Base-by-base conservation (phyloP, 2,797 vertebrate species). In the Sebastolobus altivelis region DNA sequence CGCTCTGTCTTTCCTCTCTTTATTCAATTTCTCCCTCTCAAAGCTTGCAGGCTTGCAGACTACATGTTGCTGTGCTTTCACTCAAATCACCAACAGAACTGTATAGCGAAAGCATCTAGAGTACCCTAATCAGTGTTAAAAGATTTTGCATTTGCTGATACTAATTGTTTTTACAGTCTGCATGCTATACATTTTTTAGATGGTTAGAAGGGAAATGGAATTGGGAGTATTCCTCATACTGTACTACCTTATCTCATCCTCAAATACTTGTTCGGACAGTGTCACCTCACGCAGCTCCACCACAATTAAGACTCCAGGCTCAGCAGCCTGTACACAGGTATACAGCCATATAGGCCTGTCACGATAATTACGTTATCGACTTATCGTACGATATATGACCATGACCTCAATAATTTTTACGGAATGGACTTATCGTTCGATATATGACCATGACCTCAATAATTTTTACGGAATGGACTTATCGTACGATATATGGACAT, bases 11-110 rank as follows among this genome's bases (percentile, higher is more conserved):
- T 40, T 49, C 40, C 59, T 74, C 46, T 58, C 69, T 75, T 43
- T 65, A 79, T 81, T 84, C 25, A 43, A 13, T 79, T 66, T 65
- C 59, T 80, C 52, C 22, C 16, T 66, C 65, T 71, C 55, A 68
- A 43, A 74, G 38, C 43, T 46, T 46, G 61, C 16, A 31, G 55
- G 29, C 43, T 29, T 14, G 33, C 54, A 40, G 54, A 20, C 55
- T 67, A 56, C 49, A 74, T 67, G 75, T 52, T 79, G 14, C 46
- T 31, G 20, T 40, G 46, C 52, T 38, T 49, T 61, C 8, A 55
- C 52, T 71, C 35, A 33, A 31, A 20, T 69, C 20, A 69, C 38
- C 33, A 52, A 63, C 59, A 52, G 6, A 55, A 46, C 14, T 33
- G 27, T 65, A 63, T 6, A 20, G 22, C 9, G 6, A 74, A 75